Evolutionary conservation across 2,113 vertebrate genomes (phyloP), one percentile per base, ranked within the genome.

Genomic region (Cettia cetti): DNA sequence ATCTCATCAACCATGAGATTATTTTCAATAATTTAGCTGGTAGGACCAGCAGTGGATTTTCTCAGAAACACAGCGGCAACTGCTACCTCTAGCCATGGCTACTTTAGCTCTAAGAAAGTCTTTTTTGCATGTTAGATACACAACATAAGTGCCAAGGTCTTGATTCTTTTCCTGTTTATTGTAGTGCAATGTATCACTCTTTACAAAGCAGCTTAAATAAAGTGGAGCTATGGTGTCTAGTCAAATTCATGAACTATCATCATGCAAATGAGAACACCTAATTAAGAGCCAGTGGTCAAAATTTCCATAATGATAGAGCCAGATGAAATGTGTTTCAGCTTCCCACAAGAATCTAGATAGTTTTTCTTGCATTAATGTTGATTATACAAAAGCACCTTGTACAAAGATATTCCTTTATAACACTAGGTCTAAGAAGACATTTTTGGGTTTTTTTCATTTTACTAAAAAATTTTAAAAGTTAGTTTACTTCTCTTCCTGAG

Each of bases 211-310:
- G 60, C 94, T 87, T 82, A 83, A 81, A 40, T 54, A 95, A 66
- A 91, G 31, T 10, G 80, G 50, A 90, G 18, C 10, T 94, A 52
- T 82, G 31, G 24, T 94, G 83, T 93, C 78, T 94, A 92, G 83
- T 76, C 77, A 97, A 97, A 97, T 95, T 79, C 28, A 76, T 82
- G 64, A 89, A 96, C 76, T 96, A 95, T 45, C 63, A 92, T 96
- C 84, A 94, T 92, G 86, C 37, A 97, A 97, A 96, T 97, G 39
- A 75, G 82, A 96, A 94, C 65, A 53, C 18, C 80, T 97, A 97
- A 96, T 97, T 97, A 97, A 96, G 64, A 97, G 78, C 57, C 95
- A 97, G 79, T 97, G 90, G 53, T 96, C 95, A 97, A 94, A 93
- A 96, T 97, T 95, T 97, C 76, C 94, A 92, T 96, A 97, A 96